Base-by-base conservation (phyloP, 2,113 vertebrate species). In the Mastomys coucha region DNA sequence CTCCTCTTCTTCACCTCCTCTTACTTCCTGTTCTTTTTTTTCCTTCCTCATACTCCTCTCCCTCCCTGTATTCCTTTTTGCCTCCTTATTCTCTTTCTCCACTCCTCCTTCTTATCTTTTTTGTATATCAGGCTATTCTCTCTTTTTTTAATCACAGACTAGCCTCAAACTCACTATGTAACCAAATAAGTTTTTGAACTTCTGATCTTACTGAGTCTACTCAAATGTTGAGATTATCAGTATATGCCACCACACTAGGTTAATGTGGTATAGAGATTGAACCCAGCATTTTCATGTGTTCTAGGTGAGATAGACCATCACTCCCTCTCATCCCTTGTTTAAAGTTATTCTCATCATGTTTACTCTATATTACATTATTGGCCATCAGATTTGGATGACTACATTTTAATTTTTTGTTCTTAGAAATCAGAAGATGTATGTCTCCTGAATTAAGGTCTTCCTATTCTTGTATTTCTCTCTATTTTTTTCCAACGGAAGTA, bases 391-490 rank as follows among this genome's bases (percentile, higher is more conserved):
- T 82, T 96, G 75, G 17, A 31, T 65, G 49, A 24, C 12, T 0
- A 92, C 80, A 81, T 8, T 63, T 77, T 73, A 42, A 36, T 90
- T 92, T 90, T 33, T 60, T 94, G 70, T 60, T 96, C 33, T 82
- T n/a, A n/a, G 49, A 89, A 65, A 84, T n/a, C 28, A 65, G 17
- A 82, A 22, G 31, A 72, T 76, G 88, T 88, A 94, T 95, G 97
- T 97, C 93, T 58, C 96, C 45, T 76, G 76, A 97, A 42, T 56
- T 94, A 36, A 60, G 94, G 28, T 67, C 33, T 76, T 20, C n/a
- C 72, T 36, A 80, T 69, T 45, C 3, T 69, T 22, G 69, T 86
- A 56, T 97, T 39, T 93, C 42, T n/a, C 16, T 58, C 56, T 53
- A 1, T 53, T 58, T 28, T 63, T 93, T 33, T 69, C 11, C 14